These are phyloP conservation scores for Canis aureus DNA, from an alignment of 2,113 vertebrate species.

Conservation along the genomic window DNA sequence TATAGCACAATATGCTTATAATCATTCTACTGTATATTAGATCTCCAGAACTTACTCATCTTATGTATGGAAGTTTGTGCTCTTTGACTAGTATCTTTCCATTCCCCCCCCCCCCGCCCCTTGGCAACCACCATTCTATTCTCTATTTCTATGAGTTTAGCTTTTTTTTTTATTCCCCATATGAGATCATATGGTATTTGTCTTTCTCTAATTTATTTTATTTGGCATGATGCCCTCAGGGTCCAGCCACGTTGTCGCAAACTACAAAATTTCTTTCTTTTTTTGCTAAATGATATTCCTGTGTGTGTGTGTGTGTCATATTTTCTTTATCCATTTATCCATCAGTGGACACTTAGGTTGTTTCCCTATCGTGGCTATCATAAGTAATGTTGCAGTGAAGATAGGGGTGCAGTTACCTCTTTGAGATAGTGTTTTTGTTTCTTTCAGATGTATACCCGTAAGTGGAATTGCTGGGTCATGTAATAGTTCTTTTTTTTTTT, in stretches of 20 bases:
- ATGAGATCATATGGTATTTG: not conserved
- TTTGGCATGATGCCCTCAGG: not conserved
- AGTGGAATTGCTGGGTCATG: not conserved
- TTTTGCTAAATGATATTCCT: not conserved
- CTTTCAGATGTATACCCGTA: not conserved
- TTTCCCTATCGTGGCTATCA: not conserved
- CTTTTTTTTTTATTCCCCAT: not conserved
- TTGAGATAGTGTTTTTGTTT: not conserved
- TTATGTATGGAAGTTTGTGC: not conserved
- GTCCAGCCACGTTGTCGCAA: not conserved
- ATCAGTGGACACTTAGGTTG: not conserved
- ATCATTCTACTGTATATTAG: not conserved
- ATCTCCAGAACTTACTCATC: not conserved
- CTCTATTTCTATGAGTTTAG: not conserved
- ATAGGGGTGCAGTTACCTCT: not conserved
- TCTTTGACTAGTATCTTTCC: not conserved
- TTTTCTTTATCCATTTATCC: not conserved
- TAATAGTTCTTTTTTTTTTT: not conserved
- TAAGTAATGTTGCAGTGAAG: not conserved
- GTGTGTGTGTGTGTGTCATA: not conserved
- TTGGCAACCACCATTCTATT: not conserved
- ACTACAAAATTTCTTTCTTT: not conserved
- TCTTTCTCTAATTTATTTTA: not conserved
- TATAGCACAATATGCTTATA: not conserved
- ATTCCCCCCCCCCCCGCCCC: not conserved